phyloP scores from a whole-genome alignment of 2,113 vertebrate genomes.

The Syngnathus scovelli region DNA sequence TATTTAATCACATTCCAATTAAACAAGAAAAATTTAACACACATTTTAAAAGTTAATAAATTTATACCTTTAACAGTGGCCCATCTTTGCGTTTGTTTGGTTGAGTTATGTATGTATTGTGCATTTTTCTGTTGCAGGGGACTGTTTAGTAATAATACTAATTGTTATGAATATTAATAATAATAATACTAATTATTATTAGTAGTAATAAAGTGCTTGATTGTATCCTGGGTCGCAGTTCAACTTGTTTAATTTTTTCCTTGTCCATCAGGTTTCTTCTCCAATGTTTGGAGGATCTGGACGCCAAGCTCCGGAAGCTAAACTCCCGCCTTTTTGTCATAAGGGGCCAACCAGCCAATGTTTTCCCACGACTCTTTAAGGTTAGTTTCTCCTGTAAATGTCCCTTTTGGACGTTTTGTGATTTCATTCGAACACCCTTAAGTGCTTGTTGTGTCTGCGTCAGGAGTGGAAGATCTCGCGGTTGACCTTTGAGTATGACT shows the following conservation, averaged over 20 bases:
- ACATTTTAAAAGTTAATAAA: too few species aligned
- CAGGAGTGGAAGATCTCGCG: slow-evolving; percentile 77
- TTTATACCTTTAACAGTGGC: too few species aligned
- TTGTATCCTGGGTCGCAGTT: background rate
- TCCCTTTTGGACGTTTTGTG: background rate
- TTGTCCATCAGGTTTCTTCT: slow-evolving; percentile 68
- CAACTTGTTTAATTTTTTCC: background rate
- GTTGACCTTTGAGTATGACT: slow-evolving; percentile 75
- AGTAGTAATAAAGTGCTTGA: background rate
- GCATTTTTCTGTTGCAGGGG: too few species aligned
- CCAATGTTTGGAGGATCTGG: slow-evolving; percentile 74
- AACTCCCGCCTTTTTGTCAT: slow-evolving; percentile 77
- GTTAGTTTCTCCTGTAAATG: slow-evolving; percentile 22
- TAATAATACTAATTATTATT: too few species aligned
- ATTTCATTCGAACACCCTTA: background rate
- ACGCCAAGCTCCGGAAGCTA: slow-evolving; percentile 69
- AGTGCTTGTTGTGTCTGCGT: background rate
- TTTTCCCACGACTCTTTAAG: slow-evolving; percentile 76
- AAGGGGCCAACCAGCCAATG: slow-evolving; percentile 74
- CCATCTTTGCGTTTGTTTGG: too few species aligned
- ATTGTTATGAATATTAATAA: too few species aligned
- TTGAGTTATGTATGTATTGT: too few species aligned
- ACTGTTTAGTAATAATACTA: too few species aligned
- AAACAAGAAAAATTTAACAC: too few species aligned
- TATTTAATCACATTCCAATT: too few species aligned